Evolutionary conservation across 2,113 vertebrate genomes (phyloP).

Genomic region (Tursiops truncatus): DNA sequence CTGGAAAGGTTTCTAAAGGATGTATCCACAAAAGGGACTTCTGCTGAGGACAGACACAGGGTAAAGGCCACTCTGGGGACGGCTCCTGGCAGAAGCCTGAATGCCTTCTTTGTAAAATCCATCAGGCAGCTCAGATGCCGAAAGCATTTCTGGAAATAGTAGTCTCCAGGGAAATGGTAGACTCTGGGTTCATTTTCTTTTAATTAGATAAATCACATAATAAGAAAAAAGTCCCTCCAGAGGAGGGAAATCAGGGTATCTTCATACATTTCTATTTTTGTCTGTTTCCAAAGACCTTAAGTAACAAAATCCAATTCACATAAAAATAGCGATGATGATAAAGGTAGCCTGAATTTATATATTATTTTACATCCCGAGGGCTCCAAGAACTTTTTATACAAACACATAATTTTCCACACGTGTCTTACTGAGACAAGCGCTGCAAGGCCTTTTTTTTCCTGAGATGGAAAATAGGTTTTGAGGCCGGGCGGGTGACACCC

Average conservation of each 20-base stretch:
- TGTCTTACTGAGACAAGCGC: neutral
- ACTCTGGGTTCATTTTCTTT: slow-evolving; percentile 6
- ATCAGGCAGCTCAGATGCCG: neutral
- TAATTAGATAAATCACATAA: slow-evolving; percentile 58
- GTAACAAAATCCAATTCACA: slow-evolving; percentile 8
- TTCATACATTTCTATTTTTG: slow-evolving; percentile 49
- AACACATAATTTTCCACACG: neutral
- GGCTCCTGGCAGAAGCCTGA: neutral
- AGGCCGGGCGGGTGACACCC: accelerated
- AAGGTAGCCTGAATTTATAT: neutral
- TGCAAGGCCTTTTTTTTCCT: neutral
- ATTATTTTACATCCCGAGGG: neutral
- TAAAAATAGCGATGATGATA: neutral
- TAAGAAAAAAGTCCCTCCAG: neutral
- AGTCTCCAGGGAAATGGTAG: neutral
- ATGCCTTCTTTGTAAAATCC: neutral
- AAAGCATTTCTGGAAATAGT: neutral
- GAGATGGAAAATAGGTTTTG: neutral
- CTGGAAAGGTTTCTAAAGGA: neutral
- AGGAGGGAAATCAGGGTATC: neutral
- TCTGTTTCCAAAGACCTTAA: slow-evolving; percentile 49
- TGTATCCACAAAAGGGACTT: neutral
- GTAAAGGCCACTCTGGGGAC: neutral
- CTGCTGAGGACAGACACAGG: neutral
- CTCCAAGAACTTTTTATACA: neutral